These are phyloP conservation scores for Lepus americanus DNA, from an alignment of 2,113 vertebrate species.

Conservation along the genomic window DNA sequence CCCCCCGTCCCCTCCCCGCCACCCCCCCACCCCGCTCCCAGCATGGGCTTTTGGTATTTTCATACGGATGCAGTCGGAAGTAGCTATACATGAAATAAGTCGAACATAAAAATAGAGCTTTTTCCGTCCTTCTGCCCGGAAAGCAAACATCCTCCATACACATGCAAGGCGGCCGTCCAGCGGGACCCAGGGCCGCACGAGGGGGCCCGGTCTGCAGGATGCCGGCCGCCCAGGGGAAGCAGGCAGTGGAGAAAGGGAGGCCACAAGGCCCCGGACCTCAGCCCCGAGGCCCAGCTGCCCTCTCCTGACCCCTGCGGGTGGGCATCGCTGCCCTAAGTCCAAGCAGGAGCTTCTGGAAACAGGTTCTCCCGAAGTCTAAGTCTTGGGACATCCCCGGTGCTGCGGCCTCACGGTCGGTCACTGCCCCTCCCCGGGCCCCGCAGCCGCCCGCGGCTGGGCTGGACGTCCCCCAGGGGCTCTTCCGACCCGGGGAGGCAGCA, in stretches of 20 bases:
- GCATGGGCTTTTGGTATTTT: slow-evolving; percentile 81
- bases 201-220: slow-evolving; percentile 38
- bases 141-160: slow-evolving; percentile 85
- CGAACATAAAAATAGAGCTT: slow-evolving; percentile 84
- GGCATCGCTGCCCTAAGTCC: slow-evolving; percentile 27
- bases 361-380: slow-evolving; percentile 52
- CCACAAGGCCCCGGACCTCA: slow-evolving; percentile 46
- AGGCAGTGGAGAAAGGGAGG: neutral
- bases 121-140: slow-evolving; percentile 79
- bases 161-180: slow-evolving; percentile 81
- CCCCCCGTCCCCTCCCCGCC: slow-evolving; percentile 17
- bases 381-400: neutral
- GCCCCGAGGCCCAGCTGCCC: slow-evolving; percentile 30
- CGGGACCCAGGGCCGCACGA: neutral
- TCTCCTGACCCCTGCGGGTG: neutral
- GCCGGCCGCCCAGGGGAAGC: slow-evolving; percentile 16
- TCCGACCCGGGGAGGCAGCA: neutral
- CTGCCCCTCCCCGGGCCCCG: slow-evolving; percentile 37
- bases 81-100: slow-evolving; percentile 83
- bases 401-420: slow-evolving; percentile 51
- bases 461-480: too few relatives aligned
- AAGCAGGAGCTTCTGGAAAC: slow-evolving; percentile 57
- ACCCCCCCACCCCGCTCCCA: slow-evolving; percentile 66
- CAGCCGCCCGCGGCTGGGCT: slow-evolving; percentile 78
- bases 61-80: slow-evolving; percentile 84